Percentiles rank a stretch among this genome's conserved stretches.
phyloP scores from a whole-genome alignment of 2,888 invertebrate species.

The Acleris holmiana region DNA sequence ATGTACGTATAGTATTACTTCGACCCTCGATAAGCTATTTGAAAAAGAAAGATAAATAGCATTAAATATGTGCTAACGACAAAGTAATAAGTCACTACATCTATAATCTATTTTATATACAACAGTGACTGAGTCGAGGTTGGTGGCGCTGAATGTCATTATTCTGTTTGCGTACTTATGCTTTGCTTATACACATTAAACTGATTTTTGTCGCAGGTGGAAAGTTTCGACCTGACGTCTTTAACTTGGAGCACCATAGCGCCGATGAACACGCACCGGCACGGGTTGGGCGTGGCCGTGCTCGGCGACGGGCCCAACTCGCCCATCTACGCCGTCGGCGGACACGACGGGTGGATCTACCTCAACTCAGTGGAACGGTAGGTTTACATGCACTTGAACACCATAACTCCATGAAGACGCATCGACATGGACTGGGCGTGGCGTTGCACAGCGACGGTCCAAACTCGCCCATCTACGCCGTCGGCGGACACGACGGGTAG shows the following conservation, averaged over 20 bases:
- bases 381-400: conserved; percentile 42
- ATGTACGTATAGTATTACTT: too few relatives aligned
- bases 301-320: conserved; percentile 88
- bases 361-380: conserved; percentile 94
- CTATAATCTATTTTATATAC: too few relatives aligned
- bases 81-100: too few relatives aligned
- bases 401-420: conserved; percentile 94
- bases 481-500: conserved; percentile 98
- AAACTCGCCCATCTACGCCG: conserved; percentile 94
- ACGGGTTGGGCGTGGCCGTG: conserved; percentile 91
- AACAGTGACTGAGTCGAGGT: too few relatives aligned
- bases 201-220: conserved; percentile 78
- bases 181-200: too few relatives aligned
- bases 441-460: conserved; percentile 89
- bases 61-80: too few relatives aligned
- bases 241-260: conserved; percentile 92
- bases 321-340: conserved; percentile 97
- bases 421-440: conserved; percentile 92
- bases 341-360: conserved; percentile 98
- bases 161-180: too few relatives aligned
- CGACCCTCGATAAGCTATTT: too few relatives aligned
- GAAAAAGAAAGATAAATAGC: too few relatives aligned
- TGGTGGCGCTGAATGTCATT: too few relatives aligned
- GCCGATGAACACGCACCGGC: conserved; percentile 95
- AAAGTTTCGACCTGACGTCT: conserved; percentile 93